These are phyloP conservation scores for Colinus virginianus DNA, from an alignment of 2,113 vertebrate species.

Conservation along the genomic window DNA sequence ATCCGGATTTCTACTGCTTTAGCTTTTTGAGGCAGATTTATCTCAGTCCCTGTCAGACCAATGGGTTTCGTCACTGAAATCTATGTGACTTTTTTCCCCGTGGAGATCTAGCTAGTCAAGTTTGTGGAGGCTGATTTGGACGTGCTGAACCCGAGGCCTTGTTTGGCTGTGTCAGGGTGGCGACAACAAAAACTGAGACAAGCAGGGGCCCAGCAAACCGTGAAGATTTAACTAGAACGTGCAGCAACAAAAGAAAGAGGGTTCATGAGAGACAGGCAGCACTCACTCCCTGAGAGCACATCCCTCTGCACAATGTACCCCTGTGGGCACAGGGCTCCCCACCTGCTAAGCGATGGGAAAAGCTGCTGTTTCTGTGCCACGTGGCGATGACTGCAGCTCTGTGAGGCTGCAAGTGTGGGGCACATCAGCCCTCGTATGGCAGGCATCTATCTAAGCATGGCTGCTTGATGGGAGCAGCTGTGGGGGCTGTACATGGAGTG, in stretches of 20 bases:
- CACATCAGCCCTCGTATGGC: neutral
- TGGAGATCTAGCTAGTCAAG: constrained; percentile 54
- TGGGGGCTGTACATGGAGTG: no score
- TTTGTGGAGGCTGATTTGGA: constrained; percentile 37
- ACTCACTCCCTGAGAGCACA: neutral
- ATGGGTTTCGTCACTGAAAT: constrained; percentile 63
- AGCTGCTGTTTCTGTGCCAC: neutral
- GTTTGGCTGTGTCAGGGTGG: neutral
- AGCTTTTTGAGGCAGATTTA: constrained; percentile 63
- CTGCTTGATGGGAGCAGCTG: neutral
- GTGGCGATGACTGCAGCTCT: rapidly evolving
- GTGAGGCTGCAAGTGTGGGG: neutral
- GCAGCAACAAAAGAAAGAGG: neutral
- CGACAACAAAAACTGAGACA: neutral
- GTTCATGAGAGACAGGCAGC: neutral
- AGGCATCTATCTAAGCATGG: neutral
- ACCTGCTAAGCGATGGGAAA: rapidly evolving
- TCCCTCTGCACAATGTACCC: neutral
- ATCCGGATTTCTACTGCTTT: constrained; percentile 57
- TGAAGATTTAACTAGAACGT: neutral
- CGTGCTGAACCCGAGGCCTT: neutral
- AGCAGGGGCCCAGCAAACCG: neutral
- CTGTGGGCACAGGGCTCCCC: neutral
- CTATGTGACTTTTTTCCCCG: constrained; percentile 60
- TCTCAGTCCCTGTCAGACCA: constrained; percentile 67